Evolutionary conservation across 2,888 invertebrate genomes (phyloP).

Genomic region (Pterostichus niger): DNA sequence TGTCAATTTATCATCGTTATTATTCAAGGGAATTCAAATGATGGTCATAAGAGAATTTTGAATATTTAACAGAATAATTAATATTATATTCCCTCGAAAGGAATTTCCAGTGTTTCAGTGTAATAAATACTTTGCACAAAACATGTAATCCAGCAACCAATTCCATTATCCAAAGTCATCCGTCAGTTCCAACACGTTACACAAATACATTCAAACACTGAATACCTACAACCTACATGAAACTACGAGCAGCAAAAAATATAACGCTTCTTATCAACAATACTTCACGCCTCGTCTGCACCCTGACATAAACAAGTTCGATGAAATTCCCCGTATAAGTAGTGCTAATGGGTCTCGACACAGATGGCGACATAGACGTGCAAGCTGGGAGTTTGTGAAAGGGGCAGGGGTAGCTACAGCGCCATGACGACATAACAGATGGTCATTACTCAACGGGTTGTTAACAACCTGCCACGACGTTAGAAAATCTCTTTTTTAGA

Average conservation of each 20-base stretch:
- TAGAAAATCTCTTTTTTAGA: conserved; percentile 51
- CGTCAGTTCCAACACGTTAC: conserved; percentile 14
- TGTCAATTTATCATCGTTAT: too few relatives aligned
- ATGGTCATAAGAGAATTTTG: background rate
- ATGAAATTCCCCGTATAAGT: conserved; percentile 45
- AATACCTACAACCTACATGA: conserved; percentile 10
- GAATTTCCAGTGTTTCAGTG: background rate
- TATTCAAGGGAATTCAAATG: too few relatives aligned
- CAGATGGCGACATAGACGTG: conserved; percentile 10
- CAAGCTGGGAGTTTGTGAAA: too few relatives aligned
- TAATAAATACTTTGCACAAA: conserved; percentile 1
- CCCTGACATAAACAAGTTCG: conserved; percentile 44
- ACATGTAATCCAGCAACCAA: conserved; percentile 20
- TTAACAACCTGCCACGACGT: conserved; percentile 50
- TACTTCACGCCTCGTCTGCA: conserved; percentile 32
- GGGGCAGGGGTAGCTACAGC: too few relatives aligned
- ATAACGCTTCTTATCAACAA: conserved; percentile 28
- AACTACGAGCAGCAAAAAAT: background rate
- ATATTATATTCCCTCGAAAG: background rate
- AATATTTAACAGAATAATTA: conserved; percentile 11
- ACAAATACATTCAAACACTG: conserved; percentile 29
- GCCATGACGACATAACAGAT: conserved; percentile 16
- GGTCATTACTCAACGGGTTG: conserved; percentile 56
- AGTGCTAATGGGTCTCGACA: background rate
- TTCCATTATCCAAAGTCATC: conserved; percentile 40